A percentile compares a stretch with the other conserved stretches of the same genome.
These are phyloP conservation scores for Riparia riparia DNA, from an alignment of 2,113 vertebrate genomes.

Conservation along the genomic window DNA sequence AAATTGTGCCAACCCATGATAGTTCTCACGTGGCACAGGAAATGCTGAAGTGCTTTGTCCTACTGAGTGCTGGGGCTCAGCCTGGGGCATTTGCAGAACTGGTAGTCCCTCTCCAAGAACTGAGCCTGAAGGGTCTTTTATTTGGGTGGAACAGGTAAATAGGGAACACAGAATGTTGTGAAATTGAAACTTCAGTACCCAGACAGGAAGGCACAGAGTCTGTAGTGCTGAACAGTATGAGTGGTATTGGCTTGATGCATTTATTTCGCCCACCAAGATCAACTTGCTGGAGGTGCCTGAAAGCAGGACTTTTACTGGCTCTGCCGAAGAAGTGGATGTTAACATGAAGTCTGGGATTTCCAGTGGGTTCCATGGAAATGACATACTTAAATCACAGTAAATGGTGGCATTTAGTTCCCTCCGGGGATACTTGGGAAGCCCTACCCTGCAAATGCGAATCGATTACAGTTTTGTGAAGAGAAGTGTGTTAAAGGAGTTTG, in stretches of 20 bases:
- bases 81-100: not conserved
- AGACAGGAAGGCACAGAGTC: not conserved
- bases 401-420: not conserved
- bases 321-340: not conserved
- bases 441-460: accelerated
- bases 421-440: not conserved
- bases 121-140: not conserved
- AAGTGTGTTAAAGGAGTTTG: not conserved
- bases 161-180: not conserved
- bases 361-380: not conserved
- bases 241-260: not conserved
- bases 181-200: not conserved
- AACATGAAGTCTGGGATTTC: not conserved
- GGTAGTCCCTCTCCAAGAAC: not conserved
- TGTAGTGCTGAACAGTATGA: accelerated
- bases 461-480: not conserved
- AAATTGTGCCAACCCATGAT: too few relatives aligned
- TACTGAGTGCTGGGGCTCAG: not conserved
- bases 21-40: not conserved
- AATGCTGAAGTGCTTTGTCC: not conserved
- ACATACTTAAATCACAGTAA: not conserved
- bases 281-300: not conserved
- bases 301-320: not conserved
- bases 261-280: not conserved
- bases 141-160: not conserved